phyloP scores from a whole-genome alignment of 1,140 invertebrate species.

The Pararge aegeria region DNA sequence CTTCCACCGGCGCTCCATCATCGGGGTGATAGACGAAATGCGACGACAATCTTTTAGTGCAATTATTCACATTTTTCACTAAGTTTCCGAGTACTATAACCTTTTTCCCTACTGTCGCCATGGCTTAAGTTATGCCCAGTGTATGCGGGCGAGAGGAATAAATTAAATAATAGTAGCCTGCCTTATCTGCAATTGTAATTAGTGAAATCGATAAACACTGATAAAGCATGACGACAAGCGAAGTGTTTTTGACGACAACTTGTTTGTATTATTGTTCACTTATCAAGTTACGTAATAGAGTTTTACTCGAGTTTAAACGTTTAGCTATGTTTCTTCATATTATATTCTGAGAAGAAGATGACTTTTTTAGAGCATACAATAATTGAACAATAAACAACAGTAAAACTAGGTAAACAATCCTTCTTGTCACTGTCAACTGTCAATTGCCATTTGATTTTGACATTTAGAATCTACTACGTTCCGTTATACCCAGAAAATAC shows the following conservation, averaged over 20 bases:
- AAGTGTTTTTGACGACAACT: conserved; percentile 15
- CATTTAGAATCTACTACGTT: no score
- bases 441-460: no score
- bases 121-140: neutral
- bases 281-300: neutral
- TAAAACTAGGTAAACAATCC: no score
- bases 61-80: conserved; percentile 53
- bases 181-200: conserved; percentile 74
- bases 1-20: conserved; percentile 57
- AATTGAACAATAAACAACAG: no score
- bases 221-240: conserved; percentile 42
- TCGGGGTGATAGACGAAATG: conserved; percentile 72
- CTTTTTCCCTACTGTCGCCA: conserved; percentile 37
- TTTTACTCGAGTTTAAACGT: no score
- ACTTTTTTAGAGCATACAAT: no score
- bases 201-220: conserved; percentile 42
- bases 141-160: conserved; percentile 21
- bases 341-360: no score
- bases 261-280: conserved; percentile 9
- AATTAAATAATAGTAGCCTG: conserved; percentile 48
- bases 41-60: conserved; percentile 59
- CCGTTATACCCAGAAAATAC: no score
- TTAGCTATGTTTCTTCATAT: no score
- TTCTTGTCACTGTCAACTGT: no score
- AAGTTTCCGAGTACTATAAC: conserved; percentile 42